Evolutionary conservation across 2,797 vertebrate genomes (phyloP), one percentile per base, ranked within the genome.

Genomic region (Bucorvus abyssinicus): DNA sequence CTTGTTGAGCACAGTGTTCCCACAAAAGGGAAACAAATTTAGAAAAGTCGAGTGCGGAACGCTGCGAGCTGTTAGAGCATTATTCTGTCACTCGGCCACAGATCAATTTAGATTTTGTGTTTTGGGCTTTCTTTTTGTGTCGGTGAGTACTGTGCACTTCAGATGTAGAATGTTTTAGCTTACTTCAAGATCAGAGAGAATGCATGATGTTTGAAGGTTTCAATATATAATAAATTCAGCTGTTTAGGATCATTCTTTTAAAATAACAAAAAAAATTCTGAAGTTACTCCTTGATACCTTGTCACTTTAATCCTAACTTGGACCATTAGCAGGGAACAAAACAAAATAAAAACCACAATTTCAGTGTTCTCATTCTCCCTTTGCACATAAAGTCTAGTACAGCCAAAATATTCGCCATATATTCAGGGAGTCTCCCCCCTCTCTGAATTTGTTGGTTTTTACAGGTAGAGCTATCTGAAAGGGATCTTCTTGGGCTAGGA

Each of bases 21-120:
- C 77, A 87, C 63, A 86, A 40, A 91, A 68, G 49, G 59, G 70
- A 91, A 90, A 92, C 19, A 88, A 79, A 81, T 89, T 81, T 94
- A 83, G 89, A 87, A 89, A 93, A 94, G 44, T 34, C 36, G 38
- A 53, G 22, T 30, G 45, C 64, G 75, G 63, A 91, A 56, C 65
- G 73, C 38, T 84, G 80, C 40, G 59, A 76, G 81, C 29, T 47
- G 55, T 86, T 88, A 68, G 56, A 78, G 30, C 49, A 17, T 79
- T 94, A 87, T 74, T 93, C 52, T 14, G 5, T 91, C 74, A 30
- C 22, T 92, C 8, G 3, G 61, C 74, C 68, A 78, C 75, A 71
- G 75, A 87, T 90, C 80, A 87, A 59, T 96, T 83, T 88, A 84
- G 47, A 50, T 80, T 84, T 69, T 24, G 38, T 32, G 19, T 10